Percentiles rank a stretch among this genome's conserved stretches.
Conservation (phyloP, 2,888 invertebrate genomes). For the Papilio elwesi region DNA sequence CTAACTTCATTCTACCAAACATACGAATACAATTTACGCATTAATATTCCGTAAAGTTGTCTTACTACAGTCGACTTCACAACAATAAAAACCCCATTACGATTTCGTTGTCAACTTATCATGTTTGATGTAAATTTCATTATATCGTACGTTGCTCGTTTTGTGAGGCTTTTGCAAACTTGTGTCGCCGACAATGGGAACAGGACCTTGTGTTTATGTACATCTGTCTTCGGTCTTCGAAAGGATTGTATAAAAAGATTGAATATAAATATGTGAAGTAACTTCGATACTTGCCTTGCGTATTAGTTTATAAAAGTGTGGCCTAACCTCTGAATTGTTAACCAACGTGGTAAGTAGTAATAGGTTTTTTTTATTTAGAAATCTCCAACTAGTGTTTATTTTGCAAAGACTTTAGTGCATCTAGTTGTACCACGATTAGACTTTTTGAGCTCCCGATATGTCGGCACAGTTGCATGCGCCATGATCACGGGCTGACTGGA, state of each 20-base stretch:
- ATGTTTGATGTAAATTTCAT: neutral
- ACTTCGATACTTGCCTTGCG: neutral
- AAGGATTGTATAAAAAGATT: neutral
- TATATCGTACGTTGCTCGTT: neutral
- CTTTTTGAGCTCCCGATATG: too few relatives aligned
- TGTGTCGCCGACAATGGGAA: neutral
- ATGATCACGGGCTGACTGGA: too few relatives aligned
- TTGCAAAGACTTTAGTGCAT: too few relatives aligned
- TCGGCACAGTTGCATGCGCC: too few relatives aligned
- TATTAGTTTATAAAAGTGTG: too few relatives aligned
- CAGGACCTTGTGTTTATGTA: constrained; percentile 7
- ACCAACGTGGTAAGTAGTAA: too few relatives aligned
- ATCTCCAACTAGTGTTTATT: too few relatives aligned
- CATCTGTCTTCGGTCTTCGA: too few relatives aligned
- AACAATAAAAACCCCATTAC: neutral
- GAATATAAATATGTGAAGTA: neutral
- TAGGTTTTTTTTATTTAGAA: too few relatives aligned
- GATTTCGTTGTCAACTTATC: constrained; percentile 1
- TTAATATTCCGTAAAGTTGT: neutral
- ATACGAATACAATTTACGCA: neutral
- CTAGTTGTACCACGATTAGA: too few relatives aligned
- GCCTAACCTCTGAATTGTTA: too few relatives aligned
- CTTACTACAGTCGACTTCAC: neutral
- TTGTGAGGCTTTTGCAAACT: neutral
- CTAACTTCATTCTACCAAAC: too few relatives aligned